Evolutionary conservation across 2,113 vertebrate species (phyloP), one percentile per base, ranked within the genome.

Genomic region (Oryzias curvinotus): DNA sequence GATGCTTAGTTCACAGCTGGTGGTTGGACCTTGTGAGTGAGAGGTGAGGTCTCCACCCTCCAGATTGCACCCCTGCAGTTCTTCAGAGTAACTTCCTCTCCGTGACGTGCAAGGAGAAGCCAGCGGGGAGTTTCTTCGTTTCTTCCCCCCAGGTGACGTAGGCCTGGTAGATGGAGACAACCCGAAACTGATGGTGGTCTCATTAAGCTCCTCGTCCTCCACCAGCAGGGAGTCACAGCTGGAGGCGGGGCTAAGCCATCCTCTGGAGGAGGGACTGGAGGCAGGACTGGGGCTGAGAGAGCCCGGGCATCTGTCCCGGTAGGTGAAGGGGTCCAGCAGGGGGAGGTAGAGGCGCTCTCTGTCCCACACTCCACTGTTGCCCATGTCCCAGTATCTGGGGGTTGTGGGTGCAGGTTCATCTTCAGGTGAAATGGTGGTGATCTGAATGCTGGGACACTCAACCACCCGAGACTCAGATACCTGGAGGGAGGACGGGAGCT

Each of bases 371-470:
- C 93, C 89, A 1, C 91, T 73, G 5, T 91, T 85, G 1, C 92
- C 90, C 84, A 90, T 88, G 61, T 91, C 89, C 87, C 93, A 93
- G 80, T 88, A 92, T 52, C 54, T 84, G 25, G 89, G 78, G 4
- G 88, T 75, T 0, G 73, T 53, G 4, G 83, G 67, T 1, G 84
- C 69, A 0, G 85, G 86, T 45, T 93, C 91, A 19, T 92, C 88
- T 4, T 93, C 90, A 0, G 94, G 94, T 2, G 95, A 96, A 81
- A 96, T 96, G 74, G 95, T 95, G 67, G 95, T 97, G 72, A 97
- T 97, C 84, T 95, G 95, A 78, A 97, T 97, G 82, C 95, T 97
- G 2, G 95, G 95, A 54, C 95, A 97, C 74, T 96, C 95, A 2
- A 97, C 88, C 46, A 97, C 92, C 15, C 93, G 89, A 54, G 93